Evolutionary conservation across 2,113 vertebrate species (phyloP), one percentile per base, ranked within the genome.

Genomic region (Otocyon megalotis): DNA sequence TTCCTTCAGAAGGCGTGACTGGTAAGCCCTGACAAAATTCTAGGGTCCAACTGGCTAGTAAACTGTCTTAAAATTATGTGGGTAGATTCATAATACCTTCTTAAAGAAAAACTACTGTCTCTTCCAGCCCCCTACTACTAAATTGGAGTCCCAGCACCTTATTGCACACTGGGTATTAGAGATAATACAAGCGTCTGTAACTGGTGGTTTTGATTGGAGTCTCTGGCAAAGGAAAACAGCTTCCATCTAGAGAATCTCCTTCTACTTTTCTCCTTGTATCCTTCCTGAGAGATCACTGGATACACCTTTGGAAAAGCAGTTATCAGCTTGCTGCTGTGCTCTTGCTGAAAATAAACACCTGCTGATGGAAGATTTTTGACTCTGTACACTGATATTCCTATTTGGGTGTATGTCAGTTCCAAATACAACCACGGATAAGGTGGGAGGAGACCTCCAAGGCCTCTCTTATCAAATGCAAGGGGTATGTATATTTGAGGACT

Each of bases 351-450:
- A 54, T 43, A 2, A 93, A 35, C 19, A 50, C 43, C 7, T 53
- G 11, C 0, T 17, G 6, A 14, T 3, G 14, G 11, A 62, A 22
- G 5, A 11, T 4, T 60, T 50, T 17, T 30, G 30, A n/a, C 7
- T 32, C 30, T 48, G 5, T 67, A 28, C 30, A 8, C 1, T 56
- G 8, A 14, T 63, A 32, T 22, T 90, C 8, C 35, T 26, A 13
- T 53, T 43, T 83, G 10, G 8, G 7, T 32, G 26, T 26, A 37
- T 48, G 7, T 71, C 37, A 58, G 3, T 91, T 84, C 74, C 6
- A n/a, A 84, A 74, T 26, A 26, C 2, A 89, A 56, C 37, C 8
- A 13, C 12, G 43, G 54, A 37, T 3, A 92, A 81, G 10, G 16
- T 32, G 9, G 10, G 4, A 90, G 17, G 2, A 77, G 16, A 14